Evolutionary conservation across 2,888 invertebrate species (phyloP).

Genomic region (Cataglyphis livida): DNA sequence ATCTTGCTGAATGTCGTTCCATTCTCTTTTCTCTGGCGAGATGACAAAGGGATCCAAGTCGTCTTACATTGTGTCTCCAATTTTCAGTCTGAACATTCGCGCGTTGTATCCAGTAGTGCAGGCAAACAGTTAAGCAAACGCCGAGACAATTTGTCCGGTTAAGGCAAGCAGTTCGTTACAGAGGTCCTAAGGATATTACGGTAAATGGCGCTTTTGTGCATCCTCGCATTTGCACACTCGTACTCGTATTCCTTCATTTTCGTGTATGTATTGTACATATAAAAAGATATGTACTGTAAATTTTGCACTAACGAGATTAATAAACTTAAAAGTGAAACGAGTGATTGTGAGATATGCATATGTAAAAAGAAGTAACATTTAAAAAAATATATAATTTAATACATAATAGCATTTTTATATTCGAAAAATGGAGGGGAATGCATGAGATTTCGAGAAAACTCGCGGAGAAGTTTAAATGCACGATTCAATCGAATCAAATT

Average conservation of each 20-base stretch:
- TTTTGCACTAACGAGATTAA: not conserved
- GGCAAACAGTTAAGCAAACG: slow-evolving; percentile 56
- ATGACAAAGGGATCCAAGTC: slow-evolving; percentile 41
- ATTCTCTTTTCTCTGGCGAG: slow-evolving; percentile 13
- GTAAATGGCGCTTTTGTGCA: not conserved
- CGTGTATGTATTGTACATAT: not conserved
- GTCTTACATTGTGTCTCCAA: slow-evolving; percentile 44
- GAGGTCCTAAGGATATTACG: slow-evolving; percentile 25
- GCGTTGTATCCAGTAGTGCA: slow-evolving; percentile 27
- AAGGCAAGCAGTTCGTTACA: slow-evolving; percentile 41
- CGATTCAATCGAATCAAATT: slow-evolving; percentile 54
- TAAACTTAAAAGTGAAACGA: not conserved
- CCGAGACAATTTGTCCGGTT: slow-evolving; percentile 30
- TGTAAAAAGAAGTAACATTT: not conserved
- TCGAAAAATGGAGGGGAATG: not conserved
- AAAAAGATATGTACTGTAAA: not conserved
- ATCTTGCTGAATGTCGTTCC: not conserved
- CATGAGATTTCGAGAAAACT: not conserved
- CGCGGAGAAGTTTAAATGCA: slow-evolving; percentile 33
- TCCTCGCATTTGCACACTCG: slow-evolving; percentile 10
- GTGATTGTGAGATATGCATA: not conserved
- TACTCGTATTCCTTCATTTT: not conserved
- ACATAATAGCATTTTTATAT: not conserved
- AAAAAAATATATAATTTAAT: not conserved
- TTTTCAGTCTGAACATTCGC: slow-evolving; percentile 46